phyloP scores from a whole-genome alignment of 2,797 vertebrate genomes.

The Muscicapa comitata region DNA sequence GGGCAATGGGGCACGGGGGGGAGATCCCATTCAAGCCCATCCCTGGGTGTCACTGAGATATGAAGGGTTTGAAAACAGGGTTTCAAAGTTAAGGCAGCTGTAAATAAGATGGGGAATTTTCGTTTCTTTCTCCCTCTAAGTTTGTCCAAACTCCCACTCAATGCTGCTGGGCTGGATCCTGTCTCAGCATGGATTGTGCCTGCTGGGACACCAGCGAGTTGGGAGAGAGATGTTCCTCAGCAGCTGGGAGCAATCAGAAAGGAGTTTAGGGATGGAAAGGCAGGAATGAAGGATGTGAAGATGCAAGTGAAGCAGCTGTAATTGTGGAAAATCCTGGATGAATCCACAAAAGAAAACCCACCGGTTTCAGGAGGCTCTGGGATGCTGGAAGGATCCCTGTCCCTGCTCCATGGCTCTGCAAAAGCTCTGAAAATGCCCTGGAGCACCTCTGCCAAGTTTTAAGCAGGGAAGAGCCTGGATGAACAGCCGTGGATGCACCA shows the following conservation, averaged over 20 bases:
- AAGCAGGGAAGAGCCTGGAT: neutral
- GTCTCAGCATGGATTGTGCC: accelerated
- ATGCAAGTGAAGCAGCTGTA: neutral
- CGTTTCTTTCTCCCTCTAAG: neutral
- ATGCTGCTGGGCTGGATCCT: neutral
- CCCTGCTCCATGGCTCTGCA: neutral
- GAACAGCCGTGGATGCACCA: accelerated
- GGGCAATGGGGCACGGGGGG: neutral
- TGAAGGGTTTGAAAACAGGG: neutral
- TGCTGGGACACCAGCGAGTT: accelerated
- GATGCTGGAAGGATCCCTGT: neutral
- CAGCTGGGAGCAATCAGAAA: neutral
- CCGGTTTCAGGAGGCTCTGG: accelerated
- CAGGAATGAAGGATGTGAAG: neutral
- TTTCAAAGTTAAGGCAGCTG: neutral
- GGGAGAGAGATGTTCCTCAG: neutral
- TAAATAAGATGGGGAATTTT: neutral
- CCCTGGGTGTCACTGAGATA: neutral
- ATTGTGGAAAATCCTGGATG: neutral
- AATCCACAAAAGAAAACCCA: neutral
- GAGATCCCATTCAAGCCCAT: neutral
- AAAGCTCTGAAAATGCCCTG: neutral
- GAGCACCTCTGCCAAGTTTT: neutral
- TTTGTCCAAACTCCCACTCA: neutral
- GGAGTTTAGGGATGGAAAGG: neutral